phyloP scores from a whole-genome alignment of 2,797 vertebrate species.

The Poecilia picta region DNA sequence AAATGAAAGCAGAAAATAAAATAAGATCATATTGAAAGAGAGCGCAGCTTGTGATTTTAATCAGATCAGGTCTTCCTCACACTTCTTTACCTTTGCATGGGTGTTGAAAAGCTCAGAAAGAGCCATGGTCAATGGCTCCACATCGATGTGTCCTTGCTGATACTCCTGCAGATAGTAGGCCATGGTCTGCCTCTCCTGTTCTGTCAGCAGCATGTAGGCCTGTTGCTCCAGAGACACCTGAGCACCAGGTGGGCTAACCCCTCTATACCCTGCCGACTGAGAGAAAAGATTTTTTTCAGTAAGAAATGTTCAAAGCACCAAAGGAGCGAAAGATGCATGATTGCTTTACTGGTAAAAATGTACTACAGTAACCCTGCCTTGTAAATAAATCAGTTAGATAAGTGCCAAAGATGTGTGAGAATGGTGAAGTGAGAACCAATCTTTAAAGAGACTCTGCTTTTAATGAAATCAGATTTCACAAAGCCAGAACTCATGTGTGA shows the following conservation, averaged over 20 bases:
- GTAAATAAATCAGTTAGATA: not conserved
- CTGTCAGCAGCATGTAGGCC: constrained; percentile 88
- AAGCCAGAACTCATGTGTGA: not conserved
- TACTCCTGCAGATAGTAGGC: constrained; percentile 93
- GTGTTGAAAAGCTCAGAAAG: constrained; percentile 95
- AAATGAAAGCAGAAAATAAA: not conserved
- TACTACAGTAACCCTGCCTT: not conserved
- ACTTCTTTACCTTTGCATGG: constrained; percentile 88
- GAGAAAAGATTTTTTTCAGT: not conserved
- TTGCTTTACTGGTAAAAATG: constrained; percentile 11
- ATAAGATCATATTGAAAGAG: not conserved
- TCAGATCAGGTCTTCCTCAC: not conserved
- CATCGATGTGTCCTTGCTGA: constrained; percentile 83
- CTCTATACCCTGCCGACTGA: constrained; percentile 83
- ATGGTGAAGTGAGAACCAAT: not conserved
- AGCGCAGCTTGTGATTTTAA: not conserved
- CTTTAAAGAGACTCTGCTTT: not conserved
- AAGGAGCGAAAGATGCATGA: not conserved
- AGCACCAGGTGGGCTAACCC: constrained; percentile 82
- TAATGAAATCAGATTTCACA: not conserved
- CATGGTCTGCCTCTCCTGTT: constrained; percentile 89
- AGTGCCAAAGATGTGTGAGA: not conserved
- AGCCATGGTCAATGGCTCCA: constrained; percentile 89
- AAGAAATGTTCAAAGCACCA: not conserved
- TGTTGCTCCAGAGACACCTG: constrained; percentile 90